Conservation (phyloP, 2,888 invertebrate species). For the Noctua fimbriata region DNA sequence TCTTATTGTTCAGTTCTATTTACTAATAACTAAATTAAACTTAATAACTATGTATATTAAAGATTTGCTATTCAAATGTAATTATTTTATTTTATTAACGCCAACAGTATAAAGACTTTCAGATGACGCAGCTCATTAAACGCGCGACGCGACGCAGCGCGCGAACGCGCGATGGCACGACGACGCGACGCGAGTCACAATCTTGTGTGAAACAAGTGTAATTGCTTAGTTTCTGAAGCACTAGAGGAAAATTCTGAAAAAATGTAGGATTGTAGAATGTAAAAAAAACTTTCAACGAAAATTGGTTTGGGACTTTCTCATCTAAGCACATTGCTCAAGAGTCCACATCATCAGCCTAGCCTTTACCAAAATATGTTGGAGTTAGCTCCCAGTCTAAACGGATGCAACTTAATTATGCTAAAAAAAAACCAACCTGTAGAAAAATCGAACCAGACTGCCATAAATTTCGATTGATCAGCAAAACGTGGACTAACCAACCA, state of each 20-base stretch:
- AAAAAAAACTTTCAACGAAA: too few species aligned
- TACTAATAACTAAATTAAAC: neutral
- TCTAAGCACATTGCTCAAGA: neutral
- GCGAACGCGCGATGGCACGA: too few species aligned
- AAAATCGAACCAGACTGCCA: neutral
- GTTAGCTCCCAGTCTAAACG: too few species aligned
- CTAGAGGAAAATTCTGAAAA: too few species aligned
- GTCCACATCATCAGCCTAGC: neutral
- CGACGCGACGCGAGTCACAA: too few species aligned
- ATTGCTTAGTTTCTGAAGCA: neutral
- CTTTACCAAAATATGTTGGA: neutral
- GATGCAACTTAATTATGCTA: neutral
- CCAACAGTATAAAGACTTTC: neutral
- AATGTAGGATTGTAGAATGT: too few species aligned
- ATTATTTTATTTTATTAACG: conserved; percentile 7
- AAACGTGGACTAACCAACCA: neutral
- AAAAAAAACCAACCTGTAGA: neutral
- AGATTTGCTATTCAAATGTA: conserved; percentile 16
- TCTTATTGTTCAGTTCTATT: conserved; percentile 1
- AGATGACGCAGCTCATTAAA: neutral
- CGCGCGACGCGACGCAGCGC: too few species aligned
- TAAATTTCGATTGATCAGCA: too few species aligned
- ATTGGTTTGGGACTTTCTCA: too few species aligned
- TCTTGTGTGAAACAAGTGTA: neutral
- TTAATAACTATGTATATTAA: neutral